A percentile compares a stretch with the other conserved stretches of the same genome.
phyloP scores from a whole-genome alignment of 2,113 vertebrate species.

The Rhynchomys soricoides region DNA sequence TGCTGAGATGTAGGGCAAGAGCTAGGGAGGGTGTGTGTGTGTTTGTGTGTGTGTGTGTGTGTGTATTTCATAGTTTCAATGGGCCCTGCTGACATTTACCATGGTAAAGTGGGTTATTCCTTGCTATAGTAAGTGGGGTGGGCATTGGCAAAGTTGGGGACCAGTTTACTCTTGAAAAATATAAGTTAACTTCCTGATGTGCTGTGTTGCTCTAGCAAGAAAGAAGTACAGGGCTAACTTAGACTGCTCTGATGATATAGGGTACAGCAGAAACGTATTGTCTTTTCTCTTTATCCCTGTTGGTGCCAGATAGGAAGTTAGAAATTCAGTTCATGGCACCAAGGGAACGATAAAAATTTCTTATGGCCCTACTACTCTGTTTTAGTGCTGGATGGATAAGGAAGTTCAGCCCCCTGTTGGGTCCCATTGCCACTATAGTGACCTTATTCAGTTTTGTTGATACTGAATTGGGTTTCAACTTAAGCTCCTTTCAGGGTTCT shows the following conservation, averaged over 20 bases:
- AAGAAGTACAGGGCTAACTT: neutral
- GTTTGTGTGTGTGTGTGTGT: too few relatives aligned
- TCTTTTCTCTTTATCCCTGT: neutral
- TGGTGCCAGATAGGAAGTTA: neutral
- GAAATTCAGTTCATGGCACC: neutral
- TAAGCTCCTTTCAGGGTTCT: neutral
- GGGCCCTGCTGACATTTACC: neutral
- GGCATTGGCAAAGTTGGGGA: neutral
- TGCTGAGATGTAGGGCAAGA: neutral
- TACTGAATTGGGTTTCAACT: neutral
- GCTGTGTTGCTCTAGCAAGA: neutral
- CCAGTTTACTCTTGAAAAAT: neutral
- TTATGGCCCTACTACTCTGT: neutral
- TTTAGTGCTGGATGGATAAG: neutral
- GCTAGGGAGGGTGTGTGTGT: neutral
- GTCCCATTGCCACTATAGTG: neutral
- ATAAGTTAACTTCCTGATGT: slow-evolving; percentile 22
- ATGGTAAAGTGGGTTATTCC: neutral
- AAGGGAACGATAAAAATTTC: neutral
- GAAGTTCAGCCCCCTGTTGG: neutral
- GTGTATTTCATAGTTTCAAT: slow-evolving; percentile 25
- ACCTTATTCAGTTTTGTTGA: slow-evolving; percentile 33
- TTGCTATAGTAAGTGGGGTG: slow-evolving; percentile 26
- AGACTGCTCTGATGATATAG: neutral
- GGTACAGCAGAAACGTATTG: neutral